Evolutionary conservation across 1,140 invertebrate genomes (phyloP), one percentile per base, ranked within the genome.

Genomic region (Brachionus paranguensis): DNA sequence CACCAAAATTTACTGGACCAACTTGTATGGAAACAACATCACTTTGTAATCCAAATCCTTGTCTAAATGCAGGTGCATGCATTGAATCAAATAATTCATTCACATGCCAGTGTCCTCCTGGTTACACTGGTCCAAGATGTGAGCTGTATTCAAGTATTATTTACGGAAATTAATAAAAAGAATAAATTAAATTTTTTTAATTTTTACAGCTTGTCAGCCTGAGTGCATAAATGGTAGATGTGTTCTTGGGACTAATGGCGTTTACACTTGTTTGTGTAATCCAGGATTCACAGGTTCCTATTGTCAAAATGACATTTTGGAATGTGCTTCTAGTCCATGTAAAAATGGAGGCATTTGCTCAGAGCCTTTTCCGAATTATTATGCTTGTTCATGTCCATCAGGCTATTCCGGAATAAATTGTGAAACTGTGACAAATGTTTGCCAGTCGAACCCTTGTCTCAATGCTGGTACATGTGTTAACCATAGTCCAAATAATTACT

Each of bases 401-500:
- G 87, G 86, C 3, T 87, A 85, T 64, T 83, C 55, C 5, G 86
- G 85, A 37, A 11, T 78, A 20, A 78, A 84, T 24, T 86, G 86
- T 60, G 85, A 86, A 60, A 74, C 20, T 6, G 43, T 83, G 17
- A 50, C 85, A 41, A 65, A 84, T n/a, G 14, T 83, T n/a, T 86
- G 85, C 70, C 37, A 84, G 14, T 17, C 45, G 3, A 33, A 81
- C 27, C 86, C 85, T 27, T 97, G 96, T 91, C 91, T 92, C 84
- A 96, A 96, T 88, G 94, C 94, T 47, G 95, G 94, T 85, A 95
- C 93, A 85, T 97, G 96, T 89, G 94, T 68, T 90, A 92, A 92
- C 29, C 92, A 94, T 20, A 91, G 92, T 0, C 6, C 53, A 88
- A 90, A 41, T 92, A 37, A 94, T 93, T 96, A 94, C 91, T 92